Conservation (phyloP, 2,113 vertebrate species). For the Gambusia holbrooki region DNA sequence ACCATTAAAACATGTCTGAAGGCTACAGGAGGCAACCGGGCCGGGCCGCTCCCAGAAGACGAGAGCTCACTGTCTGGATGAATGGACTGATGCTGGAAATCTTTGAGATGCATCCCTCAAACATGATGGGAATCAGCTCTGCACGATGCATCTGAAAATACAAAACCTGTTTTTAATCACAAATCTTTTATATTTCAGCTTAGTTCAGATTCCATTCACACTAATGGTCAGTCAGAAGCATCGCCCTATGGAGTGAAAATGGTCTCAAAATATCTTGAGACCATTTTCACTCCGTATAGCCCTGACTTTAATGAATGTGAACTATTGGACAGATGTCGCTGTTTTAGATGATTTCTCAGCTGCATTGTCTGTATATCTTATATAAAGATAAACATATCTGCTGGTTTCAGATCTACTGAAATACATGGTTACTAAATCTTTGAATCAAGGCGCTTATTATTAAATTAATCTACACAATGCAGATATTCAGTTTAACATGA, state of each 20-base stretch:
- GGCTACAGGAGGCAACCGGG: conserved; percentile 66
- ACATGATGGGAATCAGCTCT: not conserved
- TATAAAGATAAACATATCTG: no score
- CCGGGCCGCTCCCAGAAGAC: conserved; percentile 69
- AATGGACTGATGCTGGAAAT: conserved; percentile 42
- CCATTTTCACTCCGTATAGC: no score
- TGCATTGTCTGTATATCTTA: no score
- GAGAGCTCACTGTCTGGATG: conserved; percentile 38
- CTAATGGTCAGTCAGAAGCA: not conserved
- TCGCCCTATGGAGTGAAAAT: no score
- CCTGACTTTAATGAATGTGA: no score
- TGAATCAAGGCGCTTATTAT: not conserved
- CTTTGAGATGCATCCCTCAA: conserved; percentile 14
- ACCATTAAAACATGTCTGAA: conserved; percentile 65
- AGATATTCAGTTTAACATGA: not conserved
- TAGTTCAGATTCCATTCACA: not conserved
- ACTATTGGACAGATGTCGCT: no score
- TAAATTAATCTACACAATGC: not conserved
- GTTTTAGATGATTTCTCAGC: no score
- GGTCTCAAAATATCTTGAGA: no score
- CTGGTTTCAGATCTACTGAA: not conserved
- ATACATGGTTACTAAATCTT: not conserved
- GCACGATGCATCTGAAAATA: not conserved
- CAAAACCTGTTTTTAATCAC: not conserved
- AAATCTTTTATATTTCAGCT: not conserved